Evolutionary conservation across 2,797 vertebrate genomes (phyloP).

Genomic region (Crenuchus spilurus): DNA sequence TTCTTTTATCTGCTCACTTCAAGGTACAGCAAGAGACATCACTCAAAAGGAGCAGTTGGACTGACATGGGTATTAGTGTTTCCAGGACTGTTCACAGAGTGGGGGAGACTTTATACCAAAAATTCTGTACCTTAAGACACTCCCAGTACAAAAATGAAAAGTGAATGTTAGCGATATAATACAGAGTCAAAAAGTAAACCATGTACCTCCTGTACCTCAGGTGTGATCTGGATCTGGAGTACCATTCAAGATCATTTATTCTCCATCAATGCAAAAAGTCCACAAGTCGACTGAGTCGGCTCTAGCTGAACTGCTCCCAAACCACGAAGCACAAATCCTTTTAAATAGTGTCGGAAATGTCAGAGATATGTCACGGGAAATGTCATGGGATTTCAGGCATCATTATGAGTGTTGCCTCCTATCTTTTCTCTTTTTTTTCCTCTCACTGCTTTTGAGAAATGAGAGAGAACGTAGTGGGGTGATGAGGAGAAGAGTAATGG

Average conservation of each 20-base stretch:
- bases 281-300: not conserved
- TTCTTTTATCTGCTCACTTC: too few relatives aligned
- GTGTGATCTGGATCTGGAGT: not conserved
- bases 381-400: slow-evolving; percentile 4
- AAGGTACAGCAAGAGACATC: too few relatives aligned
- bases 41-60: too few relatives aligned
- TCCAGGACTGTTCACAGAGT: too few relatives aligned
- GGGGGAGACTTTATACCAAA: too few relatives aligned
- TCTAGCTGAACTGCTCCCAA: not conserved
- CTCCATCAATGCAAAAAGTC: slow-evolving; percentile 5
- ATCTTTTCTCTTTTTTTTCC: not conserved
- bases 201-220: not conserved
- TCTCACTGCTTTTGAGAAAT: not conserved
- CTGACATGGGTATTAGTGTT: too few relatives aligned
- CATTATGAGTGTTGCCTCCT: not conserved
- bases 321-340: not conserved
- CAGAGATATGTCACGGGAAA: slow-evolving; percentile 9
- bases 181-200: not conserved
- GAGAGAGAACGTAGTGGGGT: not conserved
- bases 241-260: not conserved
- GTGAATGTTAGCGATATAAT: too few relatives aligned
- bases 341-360: slow-evolving; percentile 15
- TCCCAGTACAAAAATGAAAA: too few relatives aligned
- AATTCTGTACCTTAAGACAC: too few relatives aligned
- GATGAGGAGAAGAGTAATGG: not conserved